A percentile compares a stretch with the other conserved stretches of the same genome.
These are phyloP conservation scores for Selenia dentaria DNA, from an alignment of 2,888 invertebrate genomes.

Conservation along the genomic window DNA sequence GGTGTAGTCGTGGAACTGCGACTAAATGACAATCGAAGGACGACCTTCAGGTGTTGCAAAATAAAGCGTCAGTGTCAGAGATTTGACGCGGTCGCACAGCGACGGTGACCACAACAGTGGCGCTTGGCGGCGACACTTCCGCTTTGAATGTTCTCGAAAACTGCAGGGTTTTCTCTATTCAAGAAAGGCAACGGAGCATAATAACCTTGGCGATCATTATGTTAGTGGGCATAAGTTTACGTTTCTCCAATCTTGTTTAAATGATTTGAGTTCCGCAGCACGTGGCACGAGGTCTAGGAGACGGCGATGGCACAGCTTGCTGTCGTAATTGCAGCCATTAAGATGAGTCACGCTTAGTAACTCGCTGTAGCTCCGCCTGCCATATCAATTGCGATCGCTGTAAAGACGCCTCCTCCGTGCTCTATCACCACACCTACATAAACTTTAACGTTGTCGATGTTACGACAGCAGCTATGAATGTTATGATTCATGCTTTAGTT, in stretches of 20 bases:
- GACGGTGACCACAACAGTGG: constrained; percentile 25
- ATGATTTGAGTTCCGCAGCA: constrained; percentile 41
- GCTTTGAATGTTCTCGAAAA: constrained; percentile 44
- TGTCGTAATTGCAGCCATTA: constrained; percentile 77
- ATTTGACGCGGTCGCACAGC: constrained; percentile 26
- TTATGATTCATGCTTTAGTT: constrained; percentile 2
- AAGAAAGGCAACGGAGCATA: constrained; percentile 17
- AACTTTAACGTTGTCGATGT: constrained; percentile 12
- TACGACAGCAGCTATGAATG: constrained; percentile 24
- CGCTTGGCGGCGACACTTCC: constrained; percentile 36
- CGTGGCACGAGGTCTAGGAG: constrained; percentile 59
- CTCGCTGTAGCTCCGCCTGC: constrained; percentile 65
- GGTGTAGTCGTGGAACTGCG: constrained; percentile 55
- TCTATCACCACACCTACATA: constrained; percentile 31
- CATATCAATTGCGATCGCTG: constrained; percentile 67
- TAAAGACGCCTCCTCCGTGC: constrained; percentile 42
- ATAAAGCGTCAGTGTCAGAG: constrained; percentile 27
- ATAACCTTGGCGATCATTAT: constrained; percentile 8
- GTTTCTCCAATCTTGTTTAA: constrained; percentile 30
- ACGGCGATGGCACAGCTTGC: constrained; percentile 55
- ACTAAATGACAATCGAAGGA: constrained; percentile 54
- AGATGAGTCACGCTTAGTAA: constrained; percentile 82
- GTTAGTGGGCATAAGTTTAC: constrained; percentile 1
- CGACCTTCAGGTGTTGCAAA: constrained; percentile 63
- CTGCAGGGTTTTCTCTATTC: constrained; percentile 15